Evolutionary conservation across 2,888 invertebrate species (phyloP).

Genomic region (Metellina segmentata): DNA sequence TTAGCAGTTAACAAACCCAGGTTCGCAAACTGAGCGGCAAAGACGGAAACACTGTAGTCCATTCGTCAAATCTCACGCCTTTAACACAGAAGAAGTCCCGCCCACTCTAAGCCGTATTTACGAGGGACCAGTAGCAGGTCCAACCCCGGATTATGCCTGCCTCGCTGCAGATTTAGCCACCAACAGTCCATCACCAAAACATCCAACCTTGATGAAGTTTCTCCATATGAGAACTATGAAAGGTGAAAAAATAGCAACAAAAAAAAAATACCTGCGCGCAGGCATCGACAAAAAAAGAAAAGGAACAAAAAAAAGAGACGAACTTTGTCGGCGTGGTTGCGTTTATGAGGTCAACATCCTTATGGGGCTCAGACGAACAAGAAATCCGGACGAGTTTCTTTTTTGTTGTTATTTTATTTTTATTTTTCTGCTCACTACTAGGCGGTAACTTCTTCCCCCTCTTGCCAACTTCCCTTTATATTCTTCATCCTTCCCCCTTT

Average conservation of each 20-base stretch:
- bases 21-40: too few relatives aligned
- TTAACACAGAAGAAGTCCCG: background rate
- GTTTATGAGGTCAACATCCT: constrained; percentile 76
- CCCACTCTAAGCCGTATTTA: background rate
- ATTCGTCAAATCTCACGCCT: too few relatives aligned
- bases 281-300: background rate
- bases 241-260: background rate
- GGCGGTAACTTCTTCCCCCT: constrained; percentile 53
- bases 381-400: constrained; percentile 34
- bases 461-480: constrained; percentile 14
- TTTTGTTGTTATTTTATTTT: constrained; percentile 54
- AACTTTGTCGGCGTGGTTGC: constrained; percentile 41
- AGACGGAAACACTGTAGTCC: too few relatives aligned
- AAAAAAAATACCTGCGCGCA: background rate
- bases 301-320: constrained; percentile 17
- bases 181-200: background rate
- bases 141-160: background rate
- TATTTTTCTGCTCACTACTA: constrained; percentile 42
- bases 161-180: background rate
- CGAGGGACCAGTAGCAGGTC: background rate
- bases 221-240: background rate
- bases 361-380: constrained; percentile 53
- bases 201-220: background rate
- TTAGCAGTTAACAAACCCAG: too few relatives aligned
- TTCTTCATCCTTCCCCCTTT: constrained; percentile 24